A percentile compares a stretch with the other conserved stretches of the same genome.
Conservation (phyloP, 2,888 invertebrate species). For the Drosophila pseudotalamancana region DNA sequence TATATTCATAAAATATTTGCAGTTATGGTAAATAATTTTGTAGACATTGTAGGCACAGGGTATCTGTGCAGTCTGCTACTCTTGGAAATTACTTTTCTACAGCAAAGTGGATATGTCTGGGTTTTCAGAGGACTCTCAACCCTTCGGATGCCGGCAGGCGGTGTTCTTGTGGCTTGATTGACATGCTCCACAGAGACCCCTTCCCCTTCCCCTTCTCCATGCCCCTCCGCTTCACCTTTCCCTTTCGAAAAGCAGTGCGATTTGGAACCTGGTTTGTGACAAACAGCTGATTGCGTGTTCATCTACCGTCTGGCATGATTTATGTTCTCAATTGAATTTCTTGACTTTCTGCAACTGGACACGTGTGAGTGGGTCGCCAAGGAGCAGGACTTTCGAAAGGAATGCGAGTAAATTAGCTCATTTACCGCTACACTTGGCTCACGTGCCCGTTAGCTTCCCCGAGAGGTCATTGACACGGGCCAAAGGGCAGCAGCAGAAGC, state of each 20-base stretch:
- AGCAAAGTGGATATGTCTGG: constrained; percentile 18
- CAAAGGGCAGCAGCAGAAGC: constrained; percentile 37
- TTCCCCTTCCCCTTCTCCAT: constrained; percentile 8
- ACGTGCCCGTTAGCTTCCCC: constrained; percentile 73
- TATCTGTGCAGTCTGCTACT: background rate
- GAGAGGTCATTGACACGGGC: constrained; percentile 23
- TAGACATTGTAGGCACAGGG: background rate
- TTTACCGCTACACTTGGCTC: constrained; percentile 81
- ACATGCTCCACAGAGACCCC: constrained; percentile 53
- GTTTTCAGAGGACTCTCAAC: constrained; percentile 5
- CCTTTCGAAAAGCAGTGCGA: constrained; percentile 1
- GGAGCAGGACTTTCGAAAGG: constrained; percentile 47
- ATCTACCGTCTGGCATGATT: constrained; percentile 63
- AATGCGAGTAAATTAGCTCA: constrained; percentile 80
- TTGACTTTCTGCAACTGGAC: constrained; percentile 65
- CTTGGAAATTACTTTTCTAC: background rate
- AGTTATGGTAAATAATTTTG: no score
- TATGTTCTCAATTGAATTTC: constrained; percentile 75
- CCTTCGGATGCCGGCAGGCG: constrained; percentile 23
- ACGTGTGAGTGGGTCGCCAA: constrained; percentile 42
- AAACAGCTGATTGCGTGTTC: constrained; percentile 76
- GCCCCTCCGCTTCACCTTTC: constrained; percentile 1
- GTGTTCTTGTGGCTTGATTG: constrained; percentile 67
- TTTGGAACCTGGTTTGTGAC: constrained; percentile 43
- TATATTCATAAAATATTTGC: no score